Percentiles rank a stretch among this genome's conserved stretches.
Conservation (phyloP, 2,888 invertebrate species). For the Hydraecia micacea region DNA sequence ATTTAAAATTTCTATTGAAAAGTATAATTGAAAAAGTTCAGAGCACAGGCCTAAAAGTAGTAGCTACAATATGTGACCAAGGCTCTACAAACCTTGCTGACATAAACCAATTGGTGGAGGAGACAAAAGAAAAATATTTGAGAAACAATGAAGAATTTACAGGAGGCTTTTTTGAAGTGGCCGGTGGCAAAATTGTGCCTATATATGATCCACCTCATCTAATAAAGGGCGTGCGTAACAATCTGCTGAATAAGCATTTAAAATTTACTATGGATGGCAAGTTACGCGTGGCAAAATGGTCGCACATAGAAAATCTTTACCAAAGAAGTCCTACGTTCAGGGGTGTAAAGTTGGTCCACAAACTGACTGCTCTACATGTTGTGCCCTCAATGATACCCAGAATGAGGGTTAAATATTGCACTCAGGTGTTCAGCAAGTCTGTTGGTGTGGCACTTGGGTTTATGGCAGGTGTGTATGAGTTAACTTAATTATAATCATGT, state of each 20-base stretch:
- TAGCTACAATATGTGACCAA: constrained; percentile 35
- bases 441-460: not conserved
- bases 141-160: constrained; percentile 1
- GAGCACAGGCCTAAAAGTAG: constrained; percentile 5
- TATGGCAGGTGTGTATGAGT: not conserved
- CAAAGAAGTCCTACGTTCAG: constrained; percentile 1
- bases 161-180: constrained; percentile 24
- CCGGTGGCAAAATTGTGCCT: constrained; percentile 4
- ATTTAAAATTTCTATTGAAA: constrained; percentile 11
- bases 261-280: constrained; percentile 3
- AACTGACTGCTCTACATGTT: not conserved
- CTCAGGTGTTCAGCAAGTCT: not conserved
- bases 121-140: not conserved
- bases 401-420: not conserved
- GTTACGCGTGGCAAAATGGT: constrained; percentile 24
- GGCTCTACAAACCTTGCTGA: constrained; percentile 22
- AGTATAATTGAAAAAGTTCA: constrained; percentile 1
- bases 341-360: not conserved
- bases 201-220: constrained; percentile 36
- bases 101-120: no score
- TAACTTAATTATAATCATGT: not conserved
- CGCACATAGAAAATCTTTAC: constrained; percentile 7
- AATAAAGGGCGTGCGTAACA: constrained; percentile 24
- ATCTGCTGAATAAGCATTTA: constrained; percentile 26
- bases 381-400: not conserved